Evolutionary conservation across 2,113 vertebrate species (phyloP), one percentile per base, ranked within the genome.

Genomic region (Synodontis membranacea): DNA sequence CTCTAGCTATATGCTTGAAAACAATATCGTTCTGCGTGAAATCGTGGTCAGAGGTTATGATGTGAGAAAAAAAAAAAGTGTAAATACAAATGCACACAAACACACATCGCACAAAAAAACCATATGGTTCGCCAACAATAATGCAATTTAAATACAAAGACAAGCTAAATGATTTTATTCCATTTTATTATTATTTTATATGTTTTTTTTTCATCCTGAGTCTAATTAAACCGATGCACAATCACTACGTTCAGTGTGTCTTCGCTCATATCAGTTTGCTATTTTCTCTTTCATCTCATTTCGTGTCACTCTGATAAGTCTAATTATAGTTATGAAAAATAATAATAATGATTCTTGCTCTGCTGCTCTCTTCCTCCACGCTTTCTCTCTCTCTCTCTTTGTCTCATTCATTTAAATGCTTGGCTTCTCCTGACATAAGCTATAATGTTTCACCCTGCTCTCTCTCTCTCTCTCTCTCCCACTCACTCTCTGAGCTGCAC

Each of bases 401-500:
- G 15, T 83, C 58, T 62, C 31, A 31, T 42, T 58, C 5, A 28
- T 82, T 48, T 60, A 34, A 74, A 54, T 81, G 11, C 78, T 58
- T 81, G 37, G 25, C 83, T 66, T 60, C 46, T 80, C 10, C 37
- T 68, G 42, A 44, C 54, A 25, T 42, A 34, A 83, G 37, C 15
- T 66, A 31, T 39, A 19, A 56, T 88, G 34, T 44, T 64, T 78
- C 19, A 14, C 48, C 4, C 14, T 70, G 23, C n/a, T 21, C n/a
- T 74, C 28, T 84, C 60, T 82, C 56, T 50, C 48, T n/a, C 34
- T 48, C 79, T 39, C n/a, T n/a, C 3, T 50, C 62, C 3, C 72
- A 48, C 50, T 56, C 37, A 54, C 66, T 42, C 70, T 75, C 23
- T 15, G 54, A 89, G 80, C 37, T 11, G 62, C 79, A 84, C 79